phyloP scores from a whole-genome alignment of 2,113 vertebrate genomes.

The Istiophorus platypterus region DNA sequence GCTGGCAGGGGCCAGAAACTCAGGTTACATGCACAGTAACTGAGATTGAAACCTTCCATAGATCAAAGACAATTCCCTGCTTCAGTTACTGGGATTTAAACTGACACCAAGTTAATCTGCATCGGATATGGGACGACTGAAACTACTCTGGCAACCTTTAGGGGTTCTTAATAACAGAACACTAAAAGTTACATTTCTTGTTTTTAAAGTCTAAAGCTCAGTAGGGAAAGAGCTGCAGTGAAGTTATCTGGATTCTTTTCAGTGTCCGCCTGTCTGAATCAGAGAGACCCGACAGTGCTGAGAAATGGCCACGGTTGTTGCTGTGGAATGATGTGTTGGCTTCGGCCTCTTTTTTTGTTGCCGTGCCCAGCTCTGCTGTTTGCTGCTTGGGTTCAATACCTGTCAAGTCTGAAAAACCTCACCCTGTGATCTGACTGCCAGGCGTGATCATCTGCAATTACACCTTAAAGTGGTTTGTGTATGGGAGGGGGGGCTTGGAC shows the following conservation, averaged over 20 bases:
- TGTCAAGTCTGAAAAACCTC: conserved; percentile 35
- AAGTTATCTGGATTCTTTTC: conserved; percentile 33
- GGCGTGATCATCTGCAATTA: conserved; percentile 65
- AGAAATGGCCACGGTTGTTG: conserved; percentile 42
- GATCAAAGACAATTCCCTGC: background rate
- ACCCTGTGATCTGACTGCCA: conserved; percentile 48
- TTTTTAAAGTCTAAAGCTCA: conserved; percentile 48
- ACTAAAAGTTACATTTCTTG: conserved; percentile 40
- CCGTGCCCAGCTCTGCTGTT: conserved; percentile 5
- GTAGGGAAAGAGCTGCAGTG: background rate
- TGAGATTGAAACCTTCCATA: conserved; percentile 8
- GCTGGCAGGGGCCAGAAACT: conserved; percentile 4
- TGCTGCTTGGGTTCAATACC: conserved; percentile 30
- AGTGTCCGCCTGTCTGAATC: conserved; percentile 37
- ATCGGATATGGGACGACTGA: conserved; percentile 7
- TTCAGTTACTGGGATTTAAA: conserved; percentile 6
- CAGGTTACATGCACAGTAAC: background rate
- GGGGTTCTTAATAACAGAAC: background rate
- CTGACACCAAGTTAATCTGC: conserved; percentile 3
- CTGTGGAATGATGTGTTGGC: conserved; percentile 33
- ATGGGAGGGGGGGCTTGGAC: conserved; percentile 38
- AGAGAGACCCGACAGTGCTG: conserved; percentile 38
- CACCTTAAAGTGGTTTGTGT: conserved; percentile 21
- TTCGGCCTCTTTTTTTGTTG: conserved; percentile 19
- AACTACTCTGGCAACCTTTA: conserved; percentile 8